Conservation (phyloP, 2,113 vertebrate genomes). For the Drymodes brunneopygia region DNA sequence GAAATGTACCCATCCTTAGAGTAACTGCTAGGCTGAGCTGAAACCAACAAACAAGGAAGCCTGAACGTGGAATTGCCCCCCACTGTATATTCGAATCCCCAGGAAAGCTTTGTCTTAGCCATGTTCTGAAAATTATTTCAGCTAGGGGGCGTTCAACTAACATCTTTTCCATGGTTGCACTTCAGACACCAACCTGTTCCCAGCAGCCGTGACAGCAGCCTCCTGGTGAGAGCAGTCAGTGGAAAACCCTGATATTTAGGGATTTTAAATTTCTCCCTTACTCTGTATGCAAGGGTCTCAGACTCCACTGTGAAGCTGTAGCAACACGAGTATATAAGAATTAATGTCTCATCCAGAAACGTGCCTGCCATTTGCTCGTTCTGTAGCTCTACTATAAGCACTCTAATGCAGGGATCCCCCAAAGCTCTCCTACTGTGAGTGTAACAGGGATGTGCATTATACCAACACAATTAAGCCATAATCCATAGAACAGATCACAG, state of each 20-base stretch:
- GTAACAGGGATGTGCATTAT: neutral
- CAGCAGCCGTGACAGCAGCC: neutral
- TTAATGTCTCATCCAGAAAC: neutral
- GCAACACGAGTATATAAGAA: neutral
- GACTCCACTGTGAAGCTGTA: neutral
- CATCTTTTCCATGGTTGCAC: neutral
- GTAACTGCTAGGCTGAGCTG: neutral
- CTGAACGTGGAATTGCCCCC: neutral
- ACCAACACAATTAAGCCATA: neutral
- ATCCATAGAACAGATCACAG: neutral
- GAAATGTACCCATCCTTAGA: neutral
- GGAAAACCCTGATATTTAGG: neutral
- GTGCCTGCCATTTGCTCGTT: neutral
- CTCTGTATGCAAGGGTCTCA: neutral
- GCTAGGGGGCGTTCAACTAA: constrained; percentile 20
- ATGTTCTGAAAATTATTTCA: neutral
- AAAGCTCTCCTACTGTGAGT: neutral
- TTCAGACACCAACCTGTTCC: neutral
- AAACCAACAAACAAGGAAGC: neutral
- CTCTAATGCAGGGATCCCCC: neutral
- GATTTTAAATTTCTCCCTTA: neutral
- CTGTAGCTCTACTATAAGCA: neutral
- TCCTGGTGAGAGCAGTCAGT: neutral
- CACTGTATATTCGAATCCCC: neutral
- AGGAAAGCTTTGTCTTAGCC: neutral